Conservation (phyloP, 2,888 invertebrate species). For the Tryphoninae sp. region DNA sequence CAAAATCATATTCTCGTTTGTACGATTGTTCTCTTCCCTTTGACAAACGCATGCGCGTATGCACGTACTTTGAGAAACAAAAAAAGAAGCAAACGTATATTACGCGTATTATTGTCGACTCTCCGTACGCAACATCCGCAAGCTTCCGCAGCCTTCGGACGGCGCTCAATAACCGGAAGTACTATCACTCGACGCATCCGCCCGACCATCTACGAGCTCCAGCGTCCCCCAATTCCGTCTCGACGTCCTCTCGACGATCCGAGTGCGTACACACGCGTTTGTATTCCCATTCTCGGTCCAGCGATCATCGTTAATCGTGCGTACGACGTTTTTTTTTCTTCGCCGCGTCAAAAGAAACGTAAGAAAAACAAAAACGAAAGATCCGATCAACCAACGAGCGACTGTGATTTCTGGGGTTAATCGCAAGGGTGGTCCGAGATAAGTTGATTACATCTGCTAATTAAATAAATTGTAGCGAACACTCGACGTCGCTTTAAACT, state of each 20-base stretch:
- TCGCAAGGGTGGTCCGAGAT: constrained; percentile 44
- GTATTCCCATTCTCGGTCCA: constrained; percentile 32
- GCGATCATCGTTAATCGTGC: constrained; percentile 26
- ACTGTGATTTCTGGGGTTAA: constrained; percentile 7
- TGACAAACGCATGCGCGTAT: constrained; percentile 3
- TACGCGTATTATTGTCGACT: constrained; percentile 6
- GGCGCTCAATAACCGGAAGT: constrained; percentile 80
- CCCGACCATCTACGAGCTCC: constrained; percentile 75
- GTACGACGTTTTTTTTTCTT: constrained; percentile 6
- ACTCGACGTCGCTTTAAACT: constrained; percentile 65
- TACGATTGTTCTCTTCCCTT: not conserved
- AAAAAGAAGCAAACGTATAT: too few species aligned
- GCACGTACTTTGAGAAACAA: not conserved
- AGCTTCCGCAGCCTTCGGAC: constrained; percentile 65
- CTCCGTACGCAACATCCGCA: constrained; percentile 58
- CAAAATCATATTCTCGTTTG: not conserved
- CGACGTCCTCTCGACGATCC: constrained; percentile 66
- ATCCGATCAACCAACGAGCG: not conserved
- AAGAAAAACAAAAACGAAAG: not conserved
- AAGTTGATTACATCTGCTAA: constrained; percentile 33
- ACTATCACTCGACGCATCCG: constrained; percentile 80
- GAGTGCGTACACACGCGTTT: not conserved
- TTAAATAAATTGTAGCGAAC: constrained; percentile 41
- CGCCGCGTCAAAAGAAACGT: not conserved
- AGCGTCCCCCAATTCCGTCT: constrained; percentile 77